These are phyloP conservation scores for Trissoscelio sp. DNA, from an alignment of 2,888 invertebrate species.

Conservation along the genomic window DNA sequence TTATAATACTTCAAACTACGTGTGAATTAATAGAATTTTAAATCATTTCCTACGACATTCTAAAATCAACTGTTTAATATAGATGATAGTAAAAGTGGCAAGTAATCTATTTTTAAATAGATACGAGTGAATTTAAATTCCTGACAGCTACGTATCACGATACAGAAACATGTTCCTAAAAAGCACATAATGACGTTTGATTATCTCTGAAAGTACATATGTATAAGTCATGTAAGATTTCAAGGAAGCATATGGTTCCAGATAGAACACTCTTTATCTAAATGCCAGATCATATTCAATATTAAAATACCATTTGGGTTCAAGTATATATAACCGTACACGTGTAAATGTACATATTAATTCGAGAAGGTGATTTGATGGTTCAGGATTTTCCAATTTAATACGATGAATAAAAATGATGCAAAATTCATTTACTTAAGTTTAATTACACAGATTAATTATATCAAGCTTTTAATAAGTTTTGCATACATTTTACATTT, in stretches of 20 bases:
- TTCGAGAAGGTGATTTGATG: background rate
- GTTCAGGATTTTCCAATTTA: background rate
- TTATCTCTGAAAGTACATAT: conserved; percentile 26
- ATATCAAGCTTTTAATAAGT: too few relatives aligned
- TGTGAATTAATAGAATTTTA: background rate
- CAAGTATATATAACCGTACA: conserved; percentile 9
- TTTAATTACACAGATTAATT: too few relatives aligned
- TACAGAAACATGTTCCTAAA: conserved; percentile 37
- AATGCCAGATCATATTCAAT: conserved; percentile 39
- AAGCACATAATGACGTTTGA: conserved; percentile 47
- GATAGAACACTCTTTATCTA: conserved; percentile 27
- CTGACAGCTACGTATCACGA: conserved; percentile 20
- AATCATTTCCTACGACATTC: background rate
- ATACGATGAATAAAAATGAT: too few relatives aligned
- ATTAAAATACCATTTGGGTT: conserved; percentile 45
- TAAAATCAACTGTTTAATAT: background rate
- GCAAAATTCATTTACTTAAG: too few relatives aligned
- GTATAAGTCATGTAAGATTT: conserved; percentile 41
- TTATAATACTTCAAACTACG: background rate
- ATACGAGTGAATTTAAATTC: conserved; percentile 18
- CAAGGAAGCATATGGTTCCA: conserved; percentile 25
- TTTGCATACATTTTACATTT: too few relatives aligned
- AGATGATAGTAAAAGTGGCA: conserved; percentile 12
- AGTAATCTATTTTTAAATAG: conserved; percentile 9
- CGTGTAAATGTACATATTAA: background rate